Evolutionary conservation across 2,113 vertebrate species (phyloP), one percentile per base, ranked within the genome.

Genomic region (Apaloderma vittatum): DNA sequence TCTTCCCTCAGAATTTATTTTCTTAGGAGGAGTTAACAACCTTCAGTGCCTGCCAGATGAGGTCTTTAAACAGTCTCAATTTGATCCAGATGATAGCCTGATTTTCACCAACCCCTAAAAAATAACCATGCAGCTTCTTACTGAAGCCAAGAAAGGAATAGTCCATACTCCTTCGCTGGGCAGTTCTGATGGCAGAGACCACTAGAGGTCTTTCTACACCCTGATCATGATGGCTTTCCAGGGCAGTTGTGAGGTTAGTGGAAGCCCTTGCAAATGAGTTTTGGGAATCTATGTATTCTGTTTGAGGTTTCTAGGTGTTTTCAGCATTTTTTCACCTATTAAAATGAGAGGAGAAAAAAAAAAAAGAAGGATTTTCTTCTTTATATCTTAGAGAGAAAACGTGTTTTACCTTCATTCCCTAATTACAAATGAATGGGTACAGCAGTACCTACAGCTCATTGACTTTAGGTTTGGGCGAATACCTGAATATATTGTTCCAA

Each of bases 391-490:
- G 22, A 66, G 27, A 46, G 24, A 76, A 29, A 36, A 76, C 67
- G 11, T 49, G 32, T 88, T 88, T 88, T 59, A 34, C 12, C 17
- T 11, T 72, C 4, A 0, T 79, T 86, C 22, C 72, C 26, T 1
- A 1, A 58, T 87, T 92, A 27, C 80, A 65, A 45, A 48, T 85
- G 27, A 96, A 76, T 36, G 27, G 12, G 3, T 75, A 32, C 67
- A 86, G 63, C 81, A 73, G 46, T 87, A 74, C 12, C 88, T 87
- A 57, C 34, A 65, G 30, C 30, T 86, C 48, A 62, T 55, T 92
- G 59, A 63, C 73, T 94, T 88, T 87, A 48, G 57, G 55, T 95
- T 87, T 8, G 15, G 23, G 22, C 95, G 48, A 95, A 87, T 79
- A 86, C 8, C 43, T 74, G 62, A 78, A 70, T 93, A 71, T 75